Evolutionary conservation across 2,888 invertebrate genomes (phyloP), one percentile per base, ranked within the genome.

Genomic region (Andrena dorsata): DNA sequence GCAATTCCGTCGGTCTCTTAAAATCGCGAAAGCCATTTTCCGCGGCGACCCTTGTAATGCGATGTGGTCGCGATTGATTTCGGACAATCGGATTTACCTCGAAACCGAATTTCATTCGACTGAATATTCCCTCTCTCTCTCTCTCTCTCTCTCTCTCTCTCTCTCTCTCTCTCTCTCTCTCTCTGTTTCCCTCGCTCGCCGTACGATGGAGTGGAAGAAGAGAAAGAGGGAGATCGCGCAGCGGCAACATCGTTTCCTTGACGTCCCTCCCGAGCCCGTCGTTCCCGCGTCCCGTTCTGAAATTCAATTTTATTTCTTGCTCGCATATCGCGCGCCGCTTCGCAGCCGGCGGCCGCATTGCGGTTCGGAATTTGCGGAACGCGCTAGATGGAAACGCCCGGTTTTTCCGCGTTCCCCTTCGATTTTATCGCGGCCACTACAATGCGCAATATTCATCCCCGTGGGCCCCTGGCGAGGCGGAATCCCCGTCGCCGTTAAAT

Each of bases 281-380:
- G 41, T 16, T 41, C 23, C 56, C 13, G 41, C 65, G 8, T 26
- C 75, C 65, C 60, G 20, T 60, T 23, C 80, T 56, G 64, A 80
- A 82, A 82, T 80, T 76, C 74, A 87, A 87, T 87, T 87, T 86
- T 86, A 87, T 85, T 87, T 87, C 85, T 85, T 83, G 81, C 85
- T 80, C 85, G 78, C 86, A 86, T 87, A 86, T 85, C 83, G 80
- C 75, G 68, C 79, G 58, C 77, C 78, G 82, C 73, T 76, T 83
- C 78, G 82, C 74, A 65, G 76, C 28, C 84, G 72, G 60, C 77
- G 75, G 68, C 78, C 82, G 76, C 84, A 82, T 73, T 75, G 82
- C 82, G 81, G 61, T 73, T 69, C 74, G 80, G 87, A 84, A 87
- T 87, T 87, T 79, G 76, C 82, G 80, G 87, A 87, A 87, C 85